Evolutionary conservation across 2,888 invertebrate genomes (phyloP).

Genomic region (Tribolium freemani): DNA sequence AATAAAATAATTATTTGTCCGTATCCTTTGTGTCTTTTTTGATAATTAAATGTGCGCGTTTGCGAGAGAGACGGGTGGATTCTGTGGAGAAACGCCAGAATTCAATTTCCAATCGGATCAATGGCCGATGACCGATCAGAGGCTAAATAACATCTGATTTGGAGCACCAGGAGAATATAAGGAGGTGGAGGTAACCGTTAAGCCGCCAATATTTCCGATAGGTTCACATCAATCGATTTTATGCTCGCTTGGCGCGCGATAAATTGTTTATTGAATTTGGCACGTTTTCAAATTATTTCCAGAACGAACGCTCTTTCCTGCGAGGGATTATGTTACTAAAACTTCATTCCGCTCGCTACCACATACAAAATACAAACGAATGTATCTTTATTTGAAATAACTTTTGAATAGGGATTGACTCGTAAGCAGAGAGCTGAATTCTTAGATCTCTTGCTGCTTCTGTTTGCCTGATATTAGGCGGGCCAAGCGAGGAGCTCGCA

Average conservation of each 20-base stretch:
- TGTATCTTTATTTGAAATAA: conserved; percentile 28
- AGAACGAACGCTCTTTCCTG: not conserved
- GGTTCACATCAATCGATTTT: conserved; percentile 32
- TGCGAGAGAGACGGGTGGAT: conserved; percentile 7
- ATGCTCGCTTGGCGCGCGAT: conserved; percentile 27
- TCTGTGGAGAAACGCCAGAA: conserved; percentile 2
- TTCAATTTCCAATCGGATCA: conserved; percentile 48
- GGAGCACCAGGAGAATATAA: conserved; percentile 53
- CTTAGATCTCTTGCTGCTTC: conserved; percentile 45
- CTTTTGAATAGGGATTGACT: conserved; percentile 1
- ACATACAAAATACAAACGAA: conserved; percentile 28
- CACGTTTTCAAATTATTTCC: conserved; percentile 16
- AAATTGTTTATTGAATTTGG: conserved; percentile 32
- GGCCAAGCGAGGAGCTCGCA: conserved; percentile 62
- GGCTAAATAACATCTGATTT: conserved; percentile 55
- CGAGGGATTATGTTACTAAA: conserved; percentile 9
- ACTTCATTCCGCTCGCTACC: conserved; percentile 21
- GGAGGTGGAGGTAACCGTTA: conserved; percentile 54
- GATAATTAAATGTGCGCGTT: not conserved
- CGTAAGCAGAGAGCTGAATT: conserved; percentile 12
- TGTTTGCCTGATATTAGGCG: conserved; percentile 60
- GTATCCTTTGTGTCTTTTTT: not conserved
- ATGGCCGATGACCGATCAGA: conserved; percentile 53
- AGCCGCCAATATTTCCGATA: conserved; percentile 56
- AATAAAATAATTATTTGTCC: not conserved